Evolutionary conservation across 92 coral and sea anemone species (phyloP).

Genomic region (Zoanthus solanderi): DNA sequence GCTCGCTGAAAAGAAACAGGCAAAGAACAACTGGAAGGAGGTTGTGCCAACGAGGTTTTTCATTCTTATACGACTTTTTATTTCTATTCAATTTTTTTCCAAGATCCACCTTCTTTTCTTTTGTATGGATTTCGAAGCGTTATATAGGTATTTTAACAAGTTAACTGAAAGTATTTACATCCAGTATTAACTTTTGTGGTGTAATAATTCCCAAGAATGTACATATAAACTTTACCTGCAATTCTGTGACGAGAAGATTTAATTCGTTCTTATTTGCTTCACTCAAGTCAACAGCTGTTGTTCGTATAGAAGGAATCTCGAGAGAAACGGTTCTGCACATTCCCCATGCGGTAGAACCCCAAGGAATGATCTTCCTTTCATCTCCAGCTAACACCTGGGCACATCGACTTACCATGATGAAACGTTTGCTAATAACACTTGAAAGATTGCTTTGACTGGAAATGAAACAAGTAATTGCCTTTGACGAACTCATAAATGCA

Average conservation of each 20-base stretch:
- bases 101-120: no score
- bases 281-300: constrained; percentile 58
- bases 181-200: not conserved
- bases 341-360: constrained; percentile 70
- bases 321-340: constrained; percentile 68
- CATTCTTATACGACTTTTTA: no score
- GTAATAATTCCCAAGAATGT: no score
- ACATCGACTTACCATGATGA: constrained; percentile 48
- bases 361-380: constrained; percentile 55
- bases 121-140: no score
- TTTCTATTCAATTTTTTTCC: no score
- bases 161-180: no score
- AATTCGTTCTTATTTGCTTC: constrained; percentile 44
- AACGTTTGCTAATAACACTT: constrained; percentile 2
- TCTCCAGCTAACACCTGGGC: constrained; percentile 41
- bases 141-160: no score
- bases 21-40: no score
- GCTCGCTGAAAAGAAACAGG: no score
- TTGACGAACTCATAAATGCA: constrained; percentile 37
- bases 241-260: constrained; percentile 50
- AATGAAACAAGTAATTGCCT: constrained; percentile 15
- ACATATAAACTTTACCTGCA: not conserved
- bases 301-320: constrained; percentile 52
- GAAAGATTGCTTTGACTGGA: not conserved
- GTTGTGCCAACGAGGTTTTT: no score